Conservation (phyloP, 2,888 invertebrate genomes). For the Smittia aterrima region DNA sequence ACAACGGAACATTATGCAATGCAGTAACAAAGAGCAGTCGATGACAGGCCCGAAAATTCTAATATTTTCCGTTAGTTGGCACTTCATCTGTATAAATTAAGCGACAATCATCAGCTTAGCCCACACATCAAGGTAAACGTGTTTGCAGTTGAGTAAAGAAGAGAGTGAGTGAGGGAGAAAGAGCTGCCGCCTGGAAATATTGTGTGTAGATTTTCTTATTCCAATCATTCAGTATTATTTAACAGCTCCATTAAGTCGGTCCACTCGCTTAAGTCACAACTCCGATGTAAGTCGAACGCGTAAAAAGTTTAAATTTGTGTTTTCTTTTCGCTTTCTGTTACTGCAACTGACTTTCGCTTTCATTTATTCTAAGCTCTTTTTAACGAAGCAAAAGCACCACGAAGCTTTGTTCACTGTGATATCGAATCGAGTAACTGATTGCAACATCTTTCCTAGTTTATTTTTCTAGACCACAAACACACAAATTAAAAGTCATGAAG, state of each 20-base stretch:
- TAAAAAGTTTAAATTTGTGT: background rate
- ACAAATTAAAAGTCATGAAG: background rate
- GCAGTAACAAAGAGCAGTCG: background rate
- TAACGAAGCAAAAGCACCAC: background rate
- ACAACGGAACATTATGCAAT: no score
- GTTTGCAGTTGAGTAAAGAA: background rate
- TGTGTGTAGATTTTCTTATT: background rate
- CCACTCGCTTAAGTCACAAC: background rate
- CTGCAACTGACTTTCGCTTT: slow-evolving; percentile 2
- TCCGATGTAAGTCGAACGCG: background rate
- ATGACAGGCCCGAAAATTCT: background rate
- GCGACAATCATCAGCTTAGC: background rate
- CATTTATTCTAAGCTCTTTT: background rate
- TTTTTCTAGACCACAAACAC: background rate
- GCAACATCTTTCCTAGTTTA: background rate
- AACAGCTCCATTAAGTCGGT: slow-evolving; percentile 3
- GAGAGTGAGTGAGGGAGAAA: background rate
- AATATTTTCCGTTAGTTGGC: background rate
- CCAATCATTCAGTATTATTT: slow-evolving; percentile 12
- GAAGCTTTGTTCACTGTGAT: no score
- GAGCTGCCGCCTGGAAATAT: background rate
- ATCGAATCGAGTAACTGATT: no score
- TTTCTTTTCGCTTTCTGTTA: background rate
- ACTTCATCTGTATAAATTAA: background rate
- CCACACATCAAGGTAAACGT: background rate